Base-by-base conservation (phyloP, 2,888 invertebrate species). In the Drepanosiphum platanoidis region DNA sequence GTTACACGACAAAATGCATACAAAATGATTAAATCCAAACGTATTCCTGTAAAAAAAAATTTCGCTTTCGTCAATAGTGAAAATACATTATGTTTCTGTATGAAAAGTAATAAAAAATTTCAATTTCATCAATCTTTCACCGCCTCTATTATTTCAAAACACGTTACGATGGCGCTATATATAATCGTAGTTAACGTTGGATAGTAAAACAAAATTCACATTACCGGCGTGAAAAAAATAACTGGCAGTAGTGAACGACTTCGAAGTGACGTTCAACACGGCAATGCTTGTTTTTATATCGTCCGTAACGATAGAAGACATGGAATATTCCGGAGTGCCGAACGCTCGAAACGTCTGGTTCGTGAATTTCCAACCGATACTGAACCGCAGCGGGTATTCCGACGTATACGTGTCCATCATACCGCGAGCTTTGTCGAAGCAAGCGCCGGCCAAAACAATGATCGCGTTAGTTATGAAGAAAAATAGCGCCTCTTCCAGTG, bases 1-100 rank as follows among this genome's bases (percentile, higher is more conserved):
- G 82, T 82, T 22, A 82, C 61, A 39, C n/a, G n/a, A n/a, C n/a
- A n/a, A n/a, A n/a, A n/a, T n/a, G n/a, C n/a, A n/a, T n/a, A n/a
- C n/a, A n/a, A 39, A 72, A 82, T 72, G n/a, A 71, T 81, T 34
- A 82, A 72, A 61, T 72, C 71, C 32, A 82, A 71, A 30, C 70
- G 68, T 71, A 81, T 81, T 15, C 81, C 81, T 81, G 64, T 72
- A 42, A 34, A 61, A 36, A 58, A 34, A n/a, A n/a, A 39, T n/a
- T n/a, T n/a, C n/a, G n/a, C n/a, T n/a, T n/a, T n/a, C n/a, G n/a
- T n/a, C n/a, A 22, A 22, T 22, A 58, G 18, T 22, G 1, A 58
- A 58, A 58, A 58, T 22, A 58, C 5, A 22, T 22, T 58, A 58
- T 4, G 2, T 58, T 22, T 22, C 27, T 66, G 3, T 71, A 42